These are phyloP conservation scores for Trisateles emortualis DNA, from an alignment of 2,888 invertebrate genomes.

Conservation along the genomic window DNA sequence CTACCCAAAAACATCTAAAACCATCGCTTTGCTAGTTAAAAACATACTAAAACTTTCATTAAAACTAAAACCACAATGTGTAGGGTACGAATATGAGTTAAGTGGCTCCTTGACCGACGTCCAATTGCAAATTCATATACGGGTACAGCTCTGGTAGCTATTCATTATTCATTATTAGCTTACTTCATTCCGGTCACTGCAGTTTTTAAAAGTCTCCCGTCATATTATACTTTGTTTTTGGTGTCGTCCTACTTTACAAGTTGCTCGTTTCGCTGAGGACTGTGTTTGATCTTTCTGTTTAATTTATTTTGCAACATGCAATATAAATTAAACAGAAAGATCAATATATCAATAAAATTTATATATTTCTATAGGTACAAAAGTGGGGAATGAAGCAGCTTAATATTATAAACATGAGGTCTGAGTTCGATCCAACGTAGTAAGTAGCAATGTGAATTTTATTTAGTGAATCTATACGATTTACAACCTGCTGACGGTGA, in stretches of 20 bases:
- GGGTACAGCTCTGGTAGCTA: constrained; percentile 12
- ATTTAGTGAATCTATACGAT: too few relatives aligned
- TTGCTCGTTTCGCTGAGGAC: not conserved
- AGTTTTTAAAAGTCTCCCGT: constrained; percentile 13
- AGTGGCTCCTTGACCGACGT: constrained; percentile 13
- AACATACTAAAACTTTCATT: too few relatives aligned
- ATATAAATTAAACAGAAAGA: too few relatives aligned
- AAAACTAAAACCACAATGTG: too few relatives aligned
- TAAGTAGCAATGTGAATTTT: too few relatives aligned
- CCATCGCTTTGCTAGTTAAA: not conserved
- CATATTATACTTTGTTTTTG: constrained; percentile 3
- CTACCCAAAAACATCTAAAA: too few relatives aligned
- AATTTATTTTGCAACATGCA: not conserved
- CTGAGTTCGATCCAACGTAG: too few relatives aligned
- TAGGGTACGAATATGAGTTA: not conserved
- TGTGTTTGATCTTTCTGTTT: not conserved
- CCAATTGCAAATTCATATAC: constrained; percentile 30
- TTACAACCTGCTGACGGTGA: too few relatives aligned
- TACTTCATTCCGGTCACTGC: constrained; percentile 29
- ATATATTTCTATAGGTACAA: too few relatives aligned
- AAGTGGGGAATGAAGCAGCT: too few relatives aligned
- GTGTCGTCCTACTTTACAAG: not conserved
- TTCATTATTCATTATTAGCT: constrained; percentile 32
- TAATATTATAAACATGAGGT: too few relatives aligned
- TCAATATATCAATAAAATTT: too few relatives aligned